Conservation (phyloP, 2,113 vertebrate genomes). For the Illadopsis cleaveri region DNA sequence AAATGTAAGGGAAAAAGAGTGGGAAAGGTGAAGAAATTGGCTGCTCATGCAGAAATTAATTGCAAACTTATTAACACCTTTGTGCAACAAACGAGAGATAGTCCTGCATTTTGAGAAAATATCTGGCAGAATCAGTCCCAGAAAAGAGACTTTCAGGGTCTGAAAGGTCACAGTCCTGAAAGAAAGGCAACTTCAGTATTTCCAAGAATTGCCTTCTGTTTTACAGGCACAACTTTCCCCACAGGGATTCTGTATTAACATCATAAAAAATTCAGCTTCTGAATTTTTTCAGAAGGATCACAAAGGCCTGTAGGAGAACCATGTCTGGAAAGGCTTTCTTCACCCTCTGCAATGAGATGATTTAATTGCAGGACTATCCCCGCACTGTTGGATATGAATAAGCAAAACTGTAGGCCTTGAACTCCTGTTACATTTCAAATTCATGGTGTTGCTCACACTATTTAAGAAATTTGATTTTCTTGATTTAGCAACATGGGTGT, state of each 20-base stretch:
- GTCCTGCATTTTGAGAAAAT: neutral
- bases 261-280: neutral
- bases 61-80: neutral
- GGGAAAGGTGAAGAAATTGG: neutral
- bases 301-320: neutral
- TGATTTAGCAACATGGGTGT: neutral
- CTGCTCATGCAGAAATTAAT: neutral
- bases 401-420: neutral
- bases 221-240: neutral
- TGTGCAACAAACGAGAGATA: neutral
- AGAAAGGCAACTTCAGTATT: neutral
- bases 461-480: neutral
- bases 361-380: neutral
- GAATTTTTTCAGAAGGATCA: fast-evolving
- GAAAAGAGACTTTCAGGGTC: neutral
- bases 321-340: neutral
- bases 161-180: neutral
- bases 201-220: neutral
- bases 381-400: neutral
- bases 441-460: neutral
- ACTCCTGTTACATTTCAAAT: neutral
- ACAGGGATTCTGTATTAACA: neutral
- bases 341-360: neutral
- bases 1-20: neutral
- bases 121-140: neutral